Conservation (phyloP, 2,888 invertebrate species). For the Apodemia hepburni region DNA sequence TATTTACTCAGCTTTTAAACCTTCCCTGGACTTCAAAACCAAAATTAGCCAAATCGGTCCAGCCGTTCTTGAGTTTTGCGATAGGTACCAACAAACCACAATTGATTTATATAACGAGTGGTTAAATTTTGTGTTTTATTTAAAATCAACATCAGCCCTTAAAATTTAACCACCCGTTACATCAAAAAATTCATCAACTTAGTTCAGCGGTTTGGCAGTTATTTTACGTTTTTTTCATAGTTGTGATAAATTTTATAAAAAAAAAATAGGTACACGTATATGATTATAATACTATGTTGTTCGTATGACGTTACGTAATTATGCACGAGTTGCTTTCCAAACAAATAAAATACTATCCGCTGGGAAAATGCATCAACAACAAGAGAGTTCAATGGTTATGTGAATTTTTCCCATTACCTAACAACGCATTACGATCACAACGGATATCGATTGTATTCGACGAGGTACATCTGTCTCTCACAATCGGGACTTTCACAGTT, state of each 20-base stretch:
- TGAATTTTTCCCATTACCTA: constrained; percentile 62
- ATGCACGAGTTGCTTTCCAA: constrained; percentile 43
- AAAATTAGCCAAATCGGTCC: no score
- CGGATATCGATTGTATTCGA: constrained; percentile 68
- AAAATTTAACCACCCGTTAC: no score
- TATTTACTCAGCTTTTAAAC: no score
- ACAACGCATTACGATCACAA: constrained; percentile 62
- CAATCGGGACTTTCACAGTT: constrained; percentile 53
- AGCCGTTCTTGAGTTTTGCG: no score
- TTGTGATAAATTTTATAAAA: neutral
- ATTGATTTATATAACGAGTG: no score
- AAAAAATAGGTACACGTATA: neutral
- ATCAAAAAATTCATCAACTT: no score
- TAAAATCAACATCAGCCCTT: no score
- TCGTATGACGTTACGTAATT: constrained; percentile 21
- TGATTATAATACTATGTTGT: neutral
- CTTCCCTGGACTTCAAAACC: no score
- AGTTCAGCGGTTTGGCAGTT: no score
- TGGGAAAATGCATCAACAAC: constrained; percentile 54
- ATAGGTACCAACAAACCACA: no score
- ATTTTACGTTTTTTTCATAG: neutral
- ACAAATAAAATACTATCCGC: constrained; percentile 44
- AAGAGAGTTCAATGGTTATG: constrained; percentile 54
- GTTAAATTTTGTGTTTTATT: no score
- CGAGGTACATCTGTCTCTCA: constrained; percentile 53